These are phyloP conservation scores for Polyommatus icarus DNA, from an alignment of 2,888 invertebrate genomes.

Conservation along the genomic window DNA sequence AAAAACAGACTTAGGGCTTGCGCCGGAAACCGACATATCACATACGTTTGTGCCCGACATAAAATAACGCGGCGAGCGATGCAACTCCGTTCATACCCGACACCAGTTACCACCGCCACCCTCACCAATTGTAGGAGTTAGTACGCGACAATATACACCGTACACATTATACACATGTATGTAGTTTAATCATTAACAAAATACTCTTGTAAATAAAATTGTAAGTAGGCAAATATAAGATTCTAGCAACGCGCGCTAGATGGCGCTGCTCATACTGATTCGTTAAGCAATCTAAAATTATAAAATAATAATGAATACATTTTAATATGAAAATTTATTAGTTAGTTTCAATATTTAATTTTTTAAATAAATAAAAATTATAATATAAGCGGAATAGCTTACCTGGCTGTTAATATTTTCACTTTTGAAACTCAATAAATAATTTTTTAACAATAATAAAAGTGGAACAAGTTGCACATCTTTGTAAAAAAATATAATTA, in stretches of 20 bases:
- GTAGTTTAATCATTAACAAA: background rate
- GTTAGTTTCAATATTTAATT: background rate
- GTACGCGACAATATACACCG: background rate
- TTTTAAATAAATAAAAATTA: background rate
- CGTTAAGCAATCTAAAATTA: background rate
- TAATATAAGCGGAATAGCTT: background rate
- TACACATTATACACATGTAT: slow-evolving; percentile 1
- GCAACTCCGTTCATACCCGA: background rate
- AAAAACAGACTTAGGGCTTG: too few species aligned
- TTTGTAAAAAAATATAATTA: background rate
- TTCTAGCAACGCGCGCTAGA: background rate
- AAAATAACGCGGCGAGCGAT: background rate
- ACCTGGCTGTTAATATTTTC: background rate
- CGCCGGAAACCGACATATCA: too few species aligned
- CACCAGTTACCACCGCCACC: slow-evolving; percentile 1
- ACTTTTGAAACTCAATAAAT: background rate
- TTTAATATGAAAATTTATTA: background rate
- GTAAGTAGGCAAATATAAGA: background rate
- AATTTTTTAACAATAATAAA: background rate
- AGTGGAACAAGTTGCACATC: background rate
- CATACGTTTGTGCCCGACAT: too few species aligned
- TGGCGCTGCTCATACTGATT: background rate
- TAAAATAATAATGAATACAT: background rate
- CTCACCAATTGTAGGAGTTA: slow-evolving; percentile 26
- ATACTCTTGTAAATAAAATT: background rate